Percentiles rank a stretch among this genome's conserved stretches.
phyloP scores from a whole-genome alignment of 2,797 vertebrate genomes.

The Cirrhinus molitorella region DNA sequence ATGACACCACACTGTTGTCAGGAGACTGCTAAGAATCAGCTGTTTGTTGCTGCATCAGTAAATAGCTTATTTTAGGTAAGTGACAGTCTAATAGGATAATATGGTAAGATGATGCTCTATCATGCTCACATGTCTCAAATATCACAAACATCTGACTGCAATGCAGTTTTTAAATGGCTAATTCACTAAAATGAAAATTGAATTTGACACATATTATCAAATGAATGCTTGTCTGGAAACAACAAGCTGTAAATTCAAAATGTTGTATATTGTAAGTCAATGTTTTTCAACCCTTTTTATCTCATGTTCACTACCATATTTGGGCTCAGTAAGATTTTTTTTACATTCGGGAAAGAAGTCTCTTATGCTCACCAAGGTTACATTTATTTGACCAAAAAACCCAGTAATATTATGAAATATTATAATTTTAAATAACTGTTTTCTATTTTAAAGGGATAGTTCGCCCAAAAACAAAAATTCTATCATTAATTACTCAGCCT shows the following conservation, averaged over 20 bases:
- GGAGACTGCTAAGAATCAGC: slow-evolving; percentile 20
- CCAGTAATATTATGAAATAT: neutral
- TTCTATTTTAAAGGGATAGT: too few species aligned
- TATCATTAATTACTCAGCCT: too few species aligned
- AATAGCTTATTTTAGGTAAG: neutral
- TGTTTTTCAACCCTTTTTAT: neutral
- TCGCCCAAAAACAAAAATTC: too few species aligned
- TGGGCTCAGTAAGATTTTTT: neutral
- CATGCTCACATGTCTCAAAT: slow-evolving; percentile 49
- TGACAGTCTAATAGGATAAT: slow-evolving; percentile 18
- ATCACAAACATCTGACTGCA: neutral
- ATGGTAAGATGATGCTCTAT: neutral
- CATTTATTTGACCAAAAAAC: neutral
- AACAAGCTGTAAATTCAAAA: slow-evolving; percentile 5
- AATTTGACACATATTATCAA: neutral
- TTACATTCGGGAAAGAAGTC: neutral
- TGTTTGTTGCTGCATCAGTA: slow-evolving; percentile 13
- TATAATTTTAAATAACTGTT: neutral
- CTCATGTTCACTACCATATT: neutral
- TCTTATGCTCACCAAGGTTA: neutral
- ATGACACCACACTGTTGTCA: slow-evolving; percentile 1
- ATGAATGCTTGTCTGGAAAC: neutral
- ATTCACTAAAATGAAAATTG: slow-evolving; percentile 11
- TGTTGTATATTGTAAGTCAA: neutral
- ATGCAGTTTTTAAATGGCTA: slow-evolving; percentile 27